A percentile compares a stretch with the other conserved stretches of the same genome.
phyloP scores from a whole-genome alignment of 2,888 invertebrate species.

The Ophion costatus region DNA sequence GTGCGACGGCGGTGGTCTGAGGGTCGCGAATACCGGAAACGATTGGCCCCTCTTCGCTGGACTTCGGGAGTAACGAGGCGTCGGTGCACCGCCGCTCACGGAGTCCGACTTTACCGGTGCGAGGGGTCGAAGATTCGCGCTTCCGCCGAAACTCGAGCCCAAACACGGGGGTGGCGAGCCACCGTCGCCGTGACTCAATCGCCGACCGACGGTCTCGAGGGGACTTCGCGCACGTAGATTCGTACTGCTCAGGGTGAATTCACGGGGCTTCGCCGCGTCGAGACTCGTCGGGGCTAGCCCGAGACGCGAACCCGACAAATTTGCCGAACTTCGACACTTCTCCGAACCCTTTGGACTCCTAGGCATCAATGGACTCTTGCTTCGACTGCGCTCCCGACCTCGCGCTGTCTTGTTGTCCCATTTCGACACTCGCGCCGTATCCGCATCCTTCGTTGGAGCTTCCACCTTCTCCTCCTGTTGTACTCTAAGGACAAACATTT shows the following conservation, averaged over 20 bases:
- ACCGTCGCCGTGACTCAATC: constrained; percentile 81
- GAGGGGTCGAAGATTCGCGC: constrained; percentile 77
- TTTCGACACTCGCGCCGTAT: constrained; percentile 67
- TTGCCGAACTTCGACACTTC: constrained; percentile 80
- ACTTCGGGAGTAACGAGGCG: constrained; percentile 78
- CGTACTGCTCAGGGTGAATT: constrained; percentile 81
- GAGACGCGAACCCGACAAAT: constrained; percentile 78
- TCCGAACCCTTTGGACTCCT: constrained; percentile 79
- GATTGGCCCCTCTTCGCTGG: constrained; percentile 82
- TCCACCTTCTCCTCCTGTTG: constrained; percentile 82
- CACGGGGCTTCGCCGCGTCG: constrained; percentile 79
- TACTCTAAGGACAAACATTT: constrained; percentile 72
- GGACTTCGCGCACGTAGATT: constrained; percentile 81
- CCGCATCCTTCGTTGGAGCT: constrained; percentile 72
- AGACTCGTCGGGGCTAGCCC: constrained; percentile 78
- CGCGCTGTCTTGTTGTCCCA: constrained; percentile 74
- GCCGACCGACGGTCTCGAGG: constrained; percentile 80
- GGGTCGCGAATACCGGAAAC: constrained; percentile 81
- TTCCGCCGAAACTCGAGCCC: constrained; percentile 79
- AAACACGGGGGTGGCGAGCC: constrained; percentile 80
- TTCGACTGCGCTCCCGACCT: constrained; percentile 78
- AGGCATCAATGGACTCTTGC: constrained; percentile 81
- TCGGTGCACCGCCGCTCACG: constrained; percentile 73
- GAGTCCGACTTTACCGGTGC: constrained; percentile 76
- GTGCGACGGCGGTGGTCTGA: constrained; percentile 74